These are phyloP conservation scores for Cheiracanthium punctorium DNA, from an alignment of 2,888 invertebrate species.

Conservation along the genomic window DNA sequence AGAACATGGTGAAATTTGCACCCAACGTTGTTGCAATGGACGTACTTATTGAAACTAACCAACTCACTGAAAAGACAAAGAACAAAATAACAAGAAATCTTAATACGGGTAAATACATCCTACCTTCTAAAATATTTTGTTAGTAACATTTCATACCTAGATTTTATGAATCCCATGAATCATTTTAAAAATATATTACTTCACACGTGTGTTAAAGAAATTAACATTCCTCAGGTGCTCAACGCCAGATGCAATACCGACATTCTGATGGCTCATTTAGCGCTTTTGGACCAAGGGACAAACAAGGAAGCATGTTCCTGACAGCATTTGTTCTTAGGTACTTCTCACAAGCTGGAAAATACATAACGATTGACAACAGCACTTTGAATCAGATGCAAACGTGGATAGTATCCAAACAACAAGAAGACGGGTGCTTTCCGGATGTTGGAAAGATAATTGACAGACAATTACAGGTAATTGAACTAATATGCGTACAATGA, in stretches of 20 bases:
- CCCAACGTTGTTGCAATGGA: conserved; percentile 84
- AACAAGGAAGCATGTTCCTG: conserved; percentile 84
- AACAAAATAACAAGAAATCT: conserved; percentile 79
- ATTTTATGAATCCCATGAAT: no score
- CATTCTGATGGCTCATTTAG: conserved; percentile 87
- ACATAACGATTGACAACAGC: conserved; percentile 79
- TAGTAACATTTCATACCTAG: no score
- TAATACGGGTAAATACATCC: conserved; percentile 80
- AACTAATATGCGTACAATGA: no score
- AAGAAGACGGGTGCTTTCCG: conserved; percentile 87
- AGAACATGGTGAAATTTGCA: conserved; percentile 86
- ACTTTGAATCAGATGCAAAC: conserved; percentile 78
- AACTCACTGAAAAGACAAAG: conserved; percentile 79
- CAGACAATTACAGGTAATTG: conserved; percentile 35
- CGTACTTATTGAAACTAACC: conserved; percentile 80
- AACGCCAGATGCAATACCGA: conserved; percentile 85
- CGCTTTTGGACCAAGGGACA: conserved; percentile 83
- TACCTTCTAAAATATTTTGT: no score
- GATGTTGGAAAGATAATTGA: conserved; percentile 81
- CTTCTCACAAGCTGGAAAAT: conserved; percentile 80
- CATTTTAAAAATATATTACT: no score
- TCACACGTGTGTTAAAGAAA: no score
- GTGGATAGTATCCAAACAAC: conserved; percentile 83
- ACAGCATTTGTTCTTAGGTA: conserved; percentile 86
- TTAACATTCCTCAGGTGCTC: no score